These are phyloP conservation scores for Enteromius thamalakanensis DNA, from an alignment of 2,797 vertebrate species.

Conservation along the genomic window DNA sequence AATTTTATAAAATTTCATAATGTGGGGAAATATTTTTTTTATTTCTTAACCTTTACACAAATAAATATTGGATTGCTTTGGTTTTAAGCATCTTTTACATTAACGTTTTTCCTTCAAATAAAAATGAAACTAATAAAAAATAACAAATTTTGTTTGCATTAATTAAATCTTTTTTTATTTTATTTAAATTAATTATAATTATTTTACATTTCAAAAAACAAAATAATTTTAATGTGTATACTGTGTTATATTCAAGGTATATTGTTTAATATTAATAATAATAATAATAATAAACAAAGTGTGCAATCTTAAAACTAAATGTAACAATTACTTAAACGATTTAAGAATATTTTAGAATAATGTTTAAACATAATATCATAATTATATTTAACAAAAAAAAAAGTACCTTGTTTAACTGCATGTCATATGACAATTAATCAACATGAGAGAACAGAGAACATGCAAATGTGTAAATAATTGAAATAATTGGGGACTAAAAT, in stretches of 20 bases:
- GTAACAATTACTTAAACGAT: not conserved
- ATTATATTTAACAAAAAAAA: not conserved
- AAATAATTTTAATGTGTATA: not conserved
- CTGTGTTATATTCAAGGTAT: not conserved
- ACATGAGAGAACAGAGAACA: not conserved
- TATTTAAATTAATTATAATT: no score
- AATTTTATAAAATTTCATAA: no score
- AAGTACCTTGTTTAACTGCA: not conserved
- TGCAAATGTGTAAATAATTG: no score
- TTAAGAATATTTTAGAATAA: not conserved
- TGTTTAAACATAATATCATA: not conserved
- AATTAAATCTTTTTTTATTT: no score
- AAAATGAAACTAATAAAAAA: no score
- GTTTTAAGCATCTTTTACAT: not conserved
- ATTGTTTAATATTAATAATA: not conserved
- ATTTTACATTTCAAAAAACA: no score
- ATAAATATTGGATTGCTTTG: not conserved
- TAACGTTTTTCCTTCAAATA: not conserved
- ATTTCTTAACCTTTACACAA: not conserved
- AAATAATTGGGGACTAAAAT: no score
- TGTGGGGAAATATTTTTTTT: no score
- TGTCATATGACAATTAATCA: not conserved
- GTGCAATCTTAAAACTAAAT: not conserved
- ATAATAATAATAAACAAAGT: no score
- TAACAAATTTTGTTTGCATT: accelerated